Conservation (phyloP, 2,888 invertebrate genomes). For the Sesia apiformis region DNA sequence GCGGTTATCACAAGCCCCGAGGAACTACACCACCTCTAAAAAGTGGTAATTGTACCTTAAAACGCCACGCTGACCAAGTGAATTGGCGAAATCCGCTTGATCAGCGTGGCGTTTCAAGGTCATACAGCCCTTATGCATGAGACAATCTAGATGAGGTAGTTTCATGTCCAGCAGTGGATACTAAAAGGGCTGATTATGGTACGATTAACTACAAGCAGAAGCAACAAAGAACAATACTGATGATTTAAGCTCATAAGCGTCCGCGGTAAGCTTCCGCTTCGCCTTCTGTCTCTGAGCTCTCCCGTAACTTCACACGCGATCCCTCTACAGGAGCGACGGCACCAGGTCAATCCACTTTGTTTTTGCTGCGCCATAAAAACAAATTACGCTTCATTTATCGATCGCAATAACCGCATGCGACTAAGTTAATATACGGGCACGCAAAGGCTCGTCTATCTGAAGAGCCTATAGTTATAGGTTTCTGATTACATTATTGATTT, state of each 20-base stretch:
- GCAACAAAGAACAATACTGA: no score
- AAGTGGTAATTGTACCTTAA: no score
- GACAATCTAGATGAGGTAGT: no score
- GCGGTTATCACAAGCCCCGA: no score
- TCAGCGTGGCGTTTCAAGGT: no score
- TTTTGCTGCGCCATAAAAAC: conserved; percentile 66
- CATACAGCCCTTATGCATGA: no score
- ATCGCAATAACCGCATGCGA: conserved; percentile 56
- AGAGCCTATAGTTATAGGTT: conserved; percentile 3
- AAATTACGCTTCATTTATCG: conserved; percentile 65
- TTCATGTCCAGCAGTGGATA: no score
- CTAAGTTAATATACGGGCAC: conserved; percentile 53
- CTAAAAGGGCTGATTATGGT: no score
- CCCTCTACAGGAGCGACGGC: conserved; percentile 38
- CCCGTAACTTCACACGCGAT: conserved; percentile 48
- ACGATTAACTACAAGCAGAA: no score
- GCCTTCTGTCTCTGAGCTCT: conserved; percentile 3
- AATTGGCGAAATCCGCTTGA: no score
- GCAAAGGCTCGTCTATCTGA: conserved; percentile 18
- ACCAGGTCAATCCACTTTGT: conserved; percentile 68
- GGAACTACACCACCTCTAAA: no score
- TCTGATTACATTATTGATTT: background rate
- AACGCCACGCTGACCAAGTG: no score
- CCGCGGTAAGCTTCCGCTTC: background rate
- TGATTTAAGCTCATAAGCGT: background rate